Percentiles rank a stretch among this genome's conserved stretches.
Evolutionary conservation across 2,888 invertebrate genomes (phyloP).

Genomic region (Cryptocephalus primarius): DNA sequence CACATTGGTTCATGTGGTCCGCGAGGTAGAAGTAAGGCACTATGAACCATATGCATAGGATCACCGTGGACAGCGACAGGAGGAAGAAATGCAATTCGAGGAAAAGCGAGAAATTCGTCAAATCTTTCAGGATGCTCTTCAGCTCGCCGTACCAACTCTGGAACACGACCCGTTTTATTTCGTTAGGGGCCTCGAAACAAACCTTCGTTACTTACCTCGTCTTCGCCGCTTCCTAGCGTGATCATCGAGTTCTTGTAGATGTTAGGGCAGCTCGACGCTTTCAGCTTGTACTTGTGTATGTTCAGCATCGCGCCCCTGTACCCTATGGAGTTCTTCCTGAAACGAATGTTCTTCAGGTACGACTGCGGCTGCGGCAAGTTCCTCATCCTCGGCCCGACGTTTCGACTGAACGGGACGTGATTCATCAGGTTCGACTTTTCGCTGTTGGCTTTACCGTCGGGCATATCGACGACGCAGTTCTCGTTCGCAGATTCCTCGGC

Average conservation of each 20-base stretch:
- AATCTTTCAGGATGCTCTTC: constrained; percentile 53
- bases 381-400: constrained; percentile 6
- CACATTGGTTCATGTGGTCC: constrained; percentile 62
- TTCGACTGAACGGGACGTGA: constrained; percentile 8
- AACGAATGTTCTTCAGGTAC: constrained; percentile 58
- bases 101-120: constrained; percentile 72
- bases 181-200: too few relatives aligned
- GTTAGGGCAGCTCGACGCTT: constrained; percentile 86
- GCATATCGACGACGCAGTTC: neutral
- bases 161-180: constrained; percentile 16
- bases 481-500: constrained; percentile 4
- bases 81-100: constrained; percentile 66
- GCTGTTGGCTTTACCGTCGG: neutral
- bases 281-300: constrained; percentile 66
- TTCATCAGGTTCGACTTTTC: constrained; percentile 3
- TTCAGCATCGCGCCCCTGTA: constrained; percentile 80
- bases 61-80: constrained; percentile 74
- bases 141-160: constrained; percentile 66
- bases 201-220: constrained; percentile 1
- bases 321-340: constrained; percentile 72
- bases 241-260: constrained; percentile 82
- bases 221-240: constrained; percentile 42
- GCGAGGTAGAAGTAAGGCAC: constrained; percentile 90
- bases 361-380: constrained; percentile 29
- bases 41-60: constrained; percentile 88